Evolutionary conservation across 2,797 vertebrate species (phyloP).

Genomic region (Alauda arvensis): DNA sequence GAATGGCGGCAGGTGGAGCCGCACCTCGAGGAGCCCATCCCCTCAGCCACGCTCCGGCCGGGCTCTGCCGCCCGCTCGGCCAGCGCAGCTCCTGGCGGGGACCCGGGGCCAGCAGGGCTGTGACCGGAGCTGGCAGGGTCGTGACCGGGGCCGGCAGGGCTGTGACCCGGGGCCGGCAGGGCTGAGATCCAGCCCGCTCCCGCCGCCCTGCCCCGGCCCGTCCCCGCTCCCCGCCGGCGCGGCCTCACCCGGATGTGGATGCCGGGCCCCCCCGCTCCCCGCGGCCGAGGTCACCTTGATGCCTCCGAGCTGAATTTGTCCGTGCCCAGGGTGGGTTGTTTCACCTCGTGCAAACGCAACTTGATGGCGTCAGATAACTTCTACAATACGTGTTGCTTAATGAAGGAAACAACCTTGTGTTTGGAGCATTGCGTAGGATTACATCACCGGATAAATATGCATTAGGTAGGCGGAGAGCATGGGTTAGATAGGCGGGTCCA

Average conservation of each 20-base stretch:
- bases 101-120: no score
- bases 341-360: not conserved
- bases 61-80: not conserved
- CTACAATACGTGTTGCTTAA: not conserved
- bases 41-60: not conserved
- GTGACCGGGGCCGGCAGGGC: not conserved
- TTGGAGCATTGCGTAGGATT: not conserved
- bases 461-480: not conserved
- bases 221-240: not conserved
- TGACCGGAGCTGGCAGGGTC: not conserved
- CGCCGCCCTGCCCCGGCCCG: not conserved
- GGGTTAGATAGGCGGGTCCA: not conserved
- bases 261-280: not conserved
- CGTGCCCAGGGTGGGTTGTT: not conserved
- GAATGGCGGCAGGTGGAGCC: not conserved
- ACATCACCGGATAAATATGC: not conserved
- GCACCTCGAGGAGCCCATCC: not conserved
- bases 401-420: not conserved
- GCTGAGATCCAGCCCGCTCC: not conserved
- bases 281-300: not conserved
- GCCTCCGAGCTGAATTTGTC: not conserved
- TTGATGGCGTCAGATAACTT: not conserved
- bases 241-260: not conserved
- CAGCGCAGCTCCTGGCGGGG: not conserved
- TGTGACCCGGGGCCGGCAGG: not conserved